Evolutionary conservation across 2,888 invertebrate genomes (phyloP).

Genomic region (Podabrus alpinus): DNA sequence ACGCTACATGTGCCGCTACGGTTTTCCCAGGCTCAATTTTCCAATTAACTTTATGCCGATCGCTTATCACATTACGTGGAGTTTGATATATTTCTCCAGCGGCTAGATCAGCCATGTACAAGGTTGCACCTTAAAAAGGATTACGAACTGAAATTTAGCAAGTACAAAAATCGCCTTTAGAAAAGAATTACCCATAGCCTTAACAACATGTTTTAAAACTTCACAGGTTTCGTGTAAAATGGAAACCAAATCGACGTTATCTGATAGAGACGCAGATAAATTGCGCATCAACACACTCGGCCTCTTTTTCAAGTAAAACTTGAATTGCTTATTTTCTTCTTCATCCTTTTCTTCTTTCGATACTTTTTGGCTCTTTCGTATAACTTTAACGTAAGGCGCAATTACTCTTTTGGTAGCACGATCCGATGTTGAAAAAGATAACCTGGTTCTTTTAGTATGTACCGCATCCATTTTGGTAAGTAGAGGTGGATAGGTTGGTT

Average conservation of each 20-base stretch:
- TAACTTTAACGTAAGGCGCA: conserved; percentile 60
- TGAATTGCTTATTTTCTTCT: conserved; percentile 44
- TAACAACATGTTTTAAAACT: conserved; percentile 61
- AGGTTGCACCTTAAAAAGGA: conserved; percentile 57
- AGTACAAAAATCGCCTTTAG: not conserved
- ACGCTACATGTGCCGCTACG: conserved; percentile 63
- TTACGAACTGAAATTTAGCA: not conserved
- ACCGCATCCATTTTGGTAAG: conserved; percentile 3
- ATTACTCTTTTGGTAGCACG: conserved; percentile 63
- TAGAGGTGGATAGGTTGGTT: conserved; percentile 20
- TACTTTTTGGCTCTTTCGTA: conserved; percentile 43
- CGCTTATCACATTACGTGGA: conserved; percentile 57
- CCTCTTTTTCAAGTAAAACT: conserved; percentile 50
- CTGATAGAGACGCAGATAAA: conserved; percentile 58
- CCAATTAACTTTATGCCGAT: conserved; percentile 62
- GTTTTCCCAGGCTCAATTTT: conserved; percentile 61
- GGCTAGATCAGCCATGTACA: conserved; percentile 61
- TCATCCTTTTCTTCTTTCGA: conserved; percentile 38
- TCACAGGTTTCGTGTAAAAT: conserved; percentile 63
- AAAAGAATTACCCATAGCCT: conserved; percentile 57
- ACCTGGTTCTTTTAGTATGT: conserved; percentile 29
- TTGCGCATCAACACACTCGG: conserved; percentile 50
- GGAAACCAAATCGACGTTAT: conserved; percentile 61
- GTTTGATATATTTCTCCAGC: conserved; percentile 62
- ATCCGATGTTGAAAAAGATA: conserved; percentile 58